Evolutionary conservation across 2,113 vertebrate genomes (phyloP).

Genomic region (Cyphomyrus plagiostoma): DNA sequence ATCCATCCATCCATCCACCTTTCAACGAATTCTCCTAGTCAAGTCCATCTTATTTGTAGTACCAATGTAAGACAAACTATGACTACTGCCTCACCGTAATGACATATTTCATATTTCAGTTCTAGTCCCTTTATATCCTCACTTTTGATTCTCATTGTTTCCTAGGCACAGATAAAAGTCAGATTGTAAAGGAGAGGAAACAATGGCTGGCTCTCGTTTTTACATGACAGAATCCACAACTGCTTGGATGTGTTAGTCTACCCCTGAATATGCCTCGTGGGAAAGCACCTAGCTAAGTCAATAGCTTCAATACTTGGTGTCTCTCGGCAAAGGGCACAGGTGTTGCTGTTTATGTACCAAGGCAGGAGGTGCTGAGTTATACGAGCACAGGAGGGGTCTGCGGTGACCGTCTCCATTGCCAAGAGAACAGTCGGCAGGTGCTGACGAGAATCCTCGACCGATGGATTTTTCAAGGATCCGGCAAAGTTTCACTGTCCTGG

Average conservation of each 20-base stretch:
- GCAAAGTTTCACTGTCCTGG: not conserved
- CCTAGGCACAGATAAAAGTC: not conserved
- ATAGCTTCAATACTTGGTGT: not conserved
- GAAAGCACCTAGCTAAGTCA: not conserved
- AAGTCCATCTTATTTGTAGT: not conserved
- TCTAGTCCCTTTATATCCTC: not conserved
- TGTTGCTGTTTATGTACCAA: not conserved
- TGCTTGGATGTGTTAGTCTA: not conserved
- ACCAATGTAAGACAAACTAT: not conserved
- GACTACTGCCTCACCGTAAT: not conserved
- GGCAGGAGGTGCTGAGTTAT: not conserved
- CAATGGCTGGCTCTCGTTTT: not conserved
- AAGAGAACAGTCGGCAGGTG: not conserved
- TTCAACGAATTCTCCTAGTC: not conserved
- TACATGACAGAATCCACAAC: not conserved
- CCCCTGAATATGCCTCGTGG: not conserved
- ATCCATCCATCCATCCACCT: not conserved
- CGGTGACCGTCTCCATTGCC: not conserved
- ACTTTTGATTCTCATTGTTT: not conserved
- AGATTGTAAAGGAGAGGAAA: not conserved
- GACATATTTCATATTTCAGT: conserved; percentile 17
- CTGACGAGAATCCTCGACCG: not conserved
- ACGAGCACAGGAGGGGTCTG: not conserved
- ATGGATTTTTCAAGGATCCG: not conserved
- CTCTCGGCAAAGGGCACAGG: not conserved